A percentile compares a stretch with the other conserved stretches of the same genome.
Evolutionary conservation across 2,888 invertebrate genomes (phyloP).

Genomic region (Dendrolimus houi): DNA sequence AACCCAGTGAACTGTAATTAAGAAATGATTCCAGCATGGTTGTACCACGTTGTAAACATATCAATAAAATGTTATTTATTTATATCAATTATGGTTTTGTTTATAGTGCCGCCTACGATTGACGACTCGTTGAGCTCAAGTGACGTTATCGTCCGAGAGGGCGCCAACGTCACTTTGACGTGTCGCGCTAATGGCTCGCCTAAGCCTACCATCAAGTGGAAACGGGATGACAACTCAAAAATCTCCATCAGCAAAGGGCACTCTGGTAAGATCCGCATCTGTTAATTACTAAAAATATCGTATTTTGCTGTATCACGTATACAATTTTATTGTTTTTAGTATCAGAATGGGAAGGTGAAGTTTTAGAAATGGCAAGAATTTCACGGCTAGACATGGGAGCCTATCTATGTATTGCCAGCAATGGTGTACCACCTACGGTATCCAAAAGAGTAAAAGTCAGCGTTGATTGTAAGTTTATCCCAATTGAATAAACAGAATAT

Average conservation of each 20-base stretch:
- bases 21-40: no score
- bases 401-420: slow-evolving; percentile 93
- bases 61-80: no score
- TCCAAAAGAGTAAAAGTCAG: slow-evolving; percentile 95
- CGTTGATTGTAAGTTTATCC: slow-evolving; percentile 89
- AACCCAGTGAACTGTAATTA: no score
- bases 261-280: slow-evolving; percentile 73
- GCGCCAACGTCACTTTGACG: slow-evolving; percentile 90
- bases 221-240: slow-evolving; percentile 91
- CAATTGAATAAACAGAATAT: no score
- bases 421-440: slow-evolving; percentile 92
- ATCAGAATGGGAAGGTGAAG: slow-evolving; percentile 89
- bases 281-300: neutral
- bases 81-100: slow-evolving; percentile 20
- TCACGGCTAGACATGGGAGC: slow-evolving; percentile 94
- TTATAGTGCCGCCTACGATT: slow-evolving; percentile 92
- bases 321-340: slow-evolving; percentile 70
- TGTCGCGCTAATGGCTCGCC: slow-evolving; percentile 94
- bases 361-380: slow-evolving; percentile 88
- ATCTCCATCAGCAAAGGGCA: slow-evolving; percentile 90
- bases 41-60: no score
- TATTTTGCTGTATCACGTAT: slow-evolving; percentile 3
- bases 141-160: slow-evolving; percentile 93
- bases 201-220: slow-evolving; percentile 92
- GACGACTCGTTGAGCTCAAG: slow-evolving; percentile 93